Percentiles rank a stretch among this genome's conserved stretches.
phyloP scores from a whole-genome alignment of 2,797 vertebrate species.

The Artibeus jamaicensis region DNA sequence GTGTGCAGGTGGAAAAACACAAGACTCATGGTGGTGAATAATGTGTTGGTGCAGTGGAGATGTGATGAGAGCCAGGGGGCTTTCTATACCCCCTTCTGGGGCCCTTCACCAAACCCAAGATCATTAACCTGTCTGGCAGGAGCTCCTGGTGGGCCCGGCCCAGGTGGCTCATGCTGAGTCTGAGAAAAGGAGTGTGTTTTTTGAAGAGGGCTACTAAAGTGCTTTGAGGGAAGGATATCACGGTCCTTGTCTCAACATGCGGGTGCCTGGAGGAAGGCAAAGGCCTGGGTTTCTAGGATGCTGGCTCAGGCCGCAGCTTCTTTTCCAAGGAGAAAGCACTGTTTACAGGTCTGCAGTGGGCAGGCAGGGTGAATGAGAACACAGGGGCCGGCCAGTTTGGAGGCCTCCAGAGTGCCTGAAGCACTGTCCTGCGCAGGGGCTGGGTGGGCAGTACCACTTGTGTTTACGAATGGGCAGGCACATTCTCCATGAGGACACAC shows the following conservation, averaged over 20 bases:
- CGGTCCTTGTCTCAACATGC: not conserved
- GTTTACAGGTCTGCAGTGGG: not conserved
- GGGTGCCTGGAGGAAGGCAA: not conserved
- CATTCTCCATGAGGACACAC: accelerated
- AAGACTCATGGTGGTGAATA: not conserved
- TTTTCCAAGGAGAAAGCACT: not conserved
- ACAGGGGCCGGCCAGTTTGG: accelerated
- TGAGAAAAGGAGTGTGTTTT: not conserved
- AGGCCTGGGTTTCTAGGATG: not conserved
- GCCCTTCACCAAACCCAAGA: not conserved
- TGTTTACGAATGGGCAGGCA: not conserved
- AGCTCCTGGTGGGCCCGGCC: not conserved
- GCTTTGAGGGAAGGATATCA: too few species aligned
- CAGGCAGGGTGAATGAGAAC: not conserved
- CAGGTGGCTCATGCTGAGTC: not conserved
- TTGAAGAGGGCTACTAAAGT: not conserved
- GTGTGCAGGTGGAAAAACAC: not conserved
- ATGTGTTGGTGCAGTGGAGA: too few species aligned
- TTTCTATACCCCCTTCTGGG: not conserved
- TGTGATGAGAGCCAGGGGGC: not conserved
- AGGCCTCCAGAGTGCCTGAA: not conserved
- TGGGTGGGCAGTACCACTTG: not conserved
- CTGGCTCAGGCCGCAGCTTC: not conserved
- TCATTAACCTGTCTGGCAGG: not conserved
- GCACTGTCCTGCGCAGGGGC: accelerated